Base-by-base conservation (phyloP, 2,888 invertebrate genomes). In the Sesia bembeciformis region DNA sequence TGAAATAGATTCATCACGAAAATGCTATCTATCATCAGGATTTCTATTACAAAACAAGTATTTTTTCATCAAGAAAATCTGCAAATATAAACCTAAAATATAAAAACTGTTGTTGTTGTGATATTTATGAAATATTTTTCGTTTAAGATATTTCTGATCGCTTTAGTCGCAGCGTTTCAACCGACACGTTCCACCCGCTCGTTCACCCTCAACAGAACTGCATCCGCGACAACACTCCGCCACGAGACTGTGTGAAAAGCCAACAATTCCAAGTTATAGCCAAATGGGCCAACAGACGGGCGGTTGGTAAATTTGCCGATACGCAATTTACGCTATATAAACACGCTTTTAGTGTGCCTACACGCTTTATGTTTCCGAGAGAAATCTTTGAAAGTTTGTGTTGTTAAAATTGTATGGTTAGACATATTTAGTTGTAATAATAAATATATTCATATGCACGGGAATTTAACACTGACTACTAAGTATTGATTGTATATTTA, bases 221-320 rank as follows among this genome's bases (percentile, higher is more conserved):
- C 54, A 40, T 54, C 64, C 72, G 65, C 62, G 51, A 54, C 46
- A 46, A 46, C 51, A 50, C 61, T 59, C 60, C 57, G 60, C 56
- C 57, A 57, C 60, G 65, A 60, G 69, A 63, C 69, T 84, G 81
- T 87, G 87, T 85, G 86, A 85, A 86, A 84, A 81, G 77, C 82
- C 74, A 84, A 84, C 78, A 85, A 59, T 66, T 62, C 72, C 62
- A 64, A 68, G 62, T 65, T 65, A 75, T 78, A 78, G 76, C 69
- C 59, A 59, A 62, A 58, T 60, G 63, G 61, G 60, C 63, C 58
- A 55, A 54, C 61, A 54, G 63, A 62, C 64, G 58, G 62, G 57
- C 65, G 60, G 65, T 73, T 66, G 63, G 78, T 74, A 72, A 82
- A 81, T 81, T 83, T 81, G 80, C 78, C 70, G 81, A 80, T 80